Evolutionary conservation across 2,113 vertebrate species (phyloP).

Genomic region (Turnix velox): DNA sequence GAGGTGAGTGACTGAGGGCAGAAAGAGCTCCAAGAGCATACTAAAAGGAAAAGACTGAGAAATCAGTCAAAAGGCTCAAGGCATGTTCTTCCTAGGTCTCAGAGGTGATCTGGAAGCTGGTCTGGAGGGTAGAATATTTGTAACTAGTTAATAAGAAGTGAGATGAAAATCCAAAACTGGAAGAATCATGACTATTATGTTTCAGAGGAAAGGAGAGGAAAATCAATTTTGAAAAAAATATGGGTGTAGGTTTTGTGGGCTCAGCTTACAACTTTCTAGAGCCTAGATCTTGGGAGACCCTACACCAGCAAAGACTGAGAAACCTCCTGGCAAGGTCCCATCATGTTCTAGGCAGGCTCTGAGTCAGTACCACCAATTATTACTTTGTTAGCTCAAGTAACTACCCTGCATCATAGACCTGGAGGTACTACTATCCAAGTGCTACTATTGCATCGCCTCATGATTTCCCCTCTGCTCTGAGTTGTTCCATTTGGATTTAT

Average conservation of each 20-base stretch:
- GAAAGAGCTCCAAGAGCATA: not conserved
- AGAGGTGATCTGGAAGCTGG: not conserved
- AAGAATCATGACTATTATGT: not conserved
- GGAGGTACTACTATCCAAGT: not conserved
- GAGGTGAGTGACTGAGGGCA: not conserved
- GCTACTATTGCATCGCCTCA: not conserved
- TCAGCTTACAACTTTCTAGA: not conserved
- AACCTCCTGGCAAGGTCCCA: not conserved
- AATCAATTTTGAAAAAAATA: not conserved
- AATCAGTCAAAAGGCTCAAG: not conserved
- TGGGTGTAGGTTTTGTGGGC: not conserved
- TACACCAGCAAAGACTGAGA: not conserved
- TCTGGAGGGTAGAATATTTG: not conserved
- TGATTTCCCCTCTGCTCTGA: not conserved
- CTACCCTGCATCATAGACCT: not conserved
- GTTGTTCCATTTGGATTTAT: not conserved
- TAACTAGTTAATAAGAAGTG: not conserved
- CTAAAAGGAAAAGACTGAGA: not conserved
- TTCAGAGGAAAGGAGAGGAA: not conserved
- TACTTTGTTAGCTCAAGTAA: not conserved
- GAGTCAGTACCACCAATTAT: not conserved
- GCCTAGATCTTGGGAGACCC: not conserved
- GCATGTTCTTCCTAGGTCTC: not conserved
- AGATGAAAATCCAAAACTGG: not conserved
- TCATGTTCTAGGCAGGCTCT: not conserved